Conservation (phyloP, 2,113 vertebrate genomes). For the Capra hircus region DNA sequence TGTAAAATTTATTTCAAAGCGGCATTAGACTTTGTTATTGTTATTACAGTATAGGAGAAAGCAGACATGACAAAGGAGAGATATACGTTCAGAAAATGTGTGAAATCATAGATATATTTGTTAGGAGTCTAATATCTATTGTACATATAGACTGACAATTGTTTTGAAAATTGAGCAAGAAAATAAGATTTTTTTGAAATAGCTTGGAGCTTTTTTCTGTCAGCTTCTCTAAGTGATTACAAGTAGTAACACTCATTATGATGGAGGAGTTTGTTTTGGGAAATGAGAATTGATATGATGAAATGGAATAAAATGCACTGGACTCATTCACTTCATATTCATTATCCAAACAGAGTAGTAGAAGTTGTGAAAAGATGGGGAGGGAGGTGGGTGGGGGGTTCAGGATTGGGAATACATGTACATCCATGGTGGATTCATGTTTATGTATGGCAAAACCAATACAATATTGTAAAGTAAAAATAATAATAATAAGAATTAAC, state of each 20-base stretch:
- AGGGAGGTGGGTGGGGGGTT: too few relatives aligned
- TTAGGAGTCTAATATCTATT: background rate
- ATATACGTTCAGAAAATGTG: background rate
- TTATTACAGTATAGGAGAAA: background rate
- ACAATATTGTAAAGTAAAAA: too few relatives aligned
- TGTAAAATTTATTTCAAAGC: background rate
- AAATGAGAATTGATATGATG: background rate
- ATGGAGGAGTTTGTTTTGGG: background rate
- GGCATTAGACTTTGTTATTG: background rate
- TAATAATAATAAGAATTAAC: too few relatives aligned
- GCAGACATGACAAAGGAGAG: background rate
- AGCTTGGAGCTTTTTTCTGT: background rate
- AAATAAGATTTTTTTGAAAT: background rate
- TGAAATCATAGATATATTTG: background rate
- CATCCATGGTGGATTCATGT: too few relatives aligned
- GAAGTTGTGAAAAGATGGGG: background rate
- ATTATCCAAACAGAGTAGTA: too few relatives aligned
- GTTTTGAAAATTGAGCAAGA: background rate
- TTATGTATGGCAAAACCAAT: too few relatives aligned
- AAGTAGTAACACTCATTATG: background rate
- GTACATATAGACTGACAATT: too few relatives aligned
- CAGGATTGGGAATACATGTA: too few relatives aligned
- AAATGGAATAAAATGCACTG: background rate
- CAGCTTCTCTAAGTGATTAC: background rate
- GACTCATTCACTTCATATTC: background rate